phyloP scores from a whole-genome alignment of 1,140 invertebrate genomes.

The Drosophila micromelanica region DNA sequence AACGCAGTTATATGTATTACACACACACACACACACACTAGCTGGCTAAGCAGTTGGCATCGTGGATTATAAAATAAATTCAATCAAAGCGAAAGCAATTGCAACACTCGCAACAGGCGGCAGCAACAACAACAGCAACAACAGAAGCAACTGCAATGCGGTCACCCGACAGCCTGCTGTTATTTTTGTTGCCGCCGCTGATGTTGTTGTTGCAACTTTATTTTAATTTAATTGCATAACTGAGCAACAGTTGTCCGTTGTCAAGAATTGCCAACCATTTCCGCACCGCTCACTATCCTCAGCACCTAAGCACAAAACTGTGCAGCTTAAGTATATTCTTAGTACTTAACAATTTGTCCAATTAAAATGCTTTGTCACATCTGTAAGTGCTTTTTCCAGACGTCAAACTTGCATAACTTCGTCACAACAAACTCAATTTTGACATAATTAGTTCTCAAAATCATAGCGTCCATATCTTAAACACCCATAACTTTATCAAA shows the following conservation, averaged over 20 bases:
- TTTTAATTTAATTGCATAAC: constrained; percentile 75
- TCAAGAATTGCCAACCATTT: constrained; percentile 74
- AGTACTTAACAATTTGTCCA: neutral
- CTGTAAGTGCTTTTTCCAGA: neutral
- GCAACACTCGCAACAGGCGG: constrained; percentile 55
- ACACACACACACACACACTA: constrained; percentile 17
- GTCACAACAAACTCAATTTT: neutral
- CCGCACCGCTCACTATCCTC: constrained; percentile 33
- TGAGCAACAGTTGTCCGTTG: constrained; percentile 69
- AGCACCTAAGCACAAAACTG: neutral
- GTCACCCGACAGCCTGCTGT: constrained; percentile 47
- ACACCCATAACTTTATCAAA: constrained; percentile 1
- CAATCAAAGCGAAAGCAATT: constrained; percentile 77
- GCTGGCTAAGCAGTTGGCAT: constrained; percentile 58
- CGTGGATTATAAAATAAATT: constrained; percentile 78
- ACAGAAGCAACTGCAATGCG: constrained; percentile 51
- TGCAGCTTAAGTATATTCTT: neutral
- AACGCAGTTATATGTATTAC: constrained; percentile 31
- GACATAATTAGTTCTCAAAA: too few species aligned
- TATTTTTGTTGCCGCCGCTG: constrained; percentile 19
- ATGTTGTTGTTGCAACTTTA: constrained; percentile 55
- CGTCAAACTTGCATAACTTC: neutral
- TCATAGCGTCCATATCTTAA: too few species aligned
- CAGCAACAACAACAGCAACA: constrained; percentile 32
- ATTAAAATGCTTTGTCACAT: neutral